Percentiles rank a stretch among this genome's conserved stretches.
These are phyloP conservation scores for Gallinago solitaria DNA, from an alignment of 2,797 vertebrate genomes.

Conservation along the genomic window DNA sequence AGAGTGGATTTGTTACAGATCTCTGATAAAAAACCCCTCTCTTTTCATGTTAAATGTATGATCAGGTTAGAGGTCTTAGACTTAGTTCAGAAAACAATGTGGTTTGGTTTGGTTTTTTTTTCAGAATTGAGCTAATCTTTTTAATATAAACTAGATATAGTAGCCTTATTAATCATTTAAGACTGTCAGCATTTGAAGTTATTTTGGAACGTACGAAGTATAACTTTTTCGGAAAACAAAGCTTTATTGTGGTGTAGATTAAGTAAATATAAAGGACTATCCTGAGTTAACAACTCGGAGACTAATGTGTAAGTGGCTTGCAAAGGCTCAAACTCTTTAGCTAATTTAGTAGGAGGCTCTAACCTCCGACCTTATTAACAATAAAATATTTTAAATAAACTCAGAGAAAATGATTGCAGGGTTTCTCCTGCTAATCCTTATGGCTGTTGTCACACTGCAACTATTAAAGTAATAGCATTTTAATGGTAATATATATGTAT, in stretches of 20 bases:
- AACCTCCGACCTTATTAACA: background rate
- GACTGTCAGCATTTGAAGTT: background rate
- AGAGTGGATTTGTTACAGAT: background rate
- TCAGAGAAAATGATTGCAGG: background rate
- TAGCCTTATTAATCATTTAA: background rate
- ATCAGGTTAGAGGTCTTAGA: background rate
- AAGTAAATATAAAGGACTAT: background rate
- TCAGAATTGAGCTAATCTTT: background rate
- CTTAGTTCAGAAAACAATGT: background rate
- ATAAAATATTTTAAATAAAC: constrained; percentile 42
- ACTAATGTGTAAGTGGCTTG: background rate
- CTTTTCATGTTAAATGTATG: background rate
- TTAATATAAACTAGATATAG: background rate
- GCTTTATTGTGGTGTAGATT: background rate
- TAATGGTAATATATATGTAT: background rate
- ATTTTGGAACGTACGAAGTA: background rate
- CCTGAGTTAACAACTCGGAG: constrained; percentile 16
- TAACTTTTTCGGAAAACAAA: background rate
- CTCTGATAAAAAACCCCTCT: background rate
- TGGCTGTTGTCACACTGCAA: background rate
- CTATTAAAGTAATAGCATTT: background rate
- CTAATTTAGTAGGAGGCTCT: background rate
- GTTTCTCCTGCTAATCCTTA: background rate
- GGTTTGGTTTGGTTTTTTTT: background rate
- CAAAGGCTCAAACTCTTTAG: constrained; percentile 32